Evolutionary conservation across 2,888 invertebrate genomes (phyloP), one percentile per base, ranked within the genome.

Genomic region (Teleogryllus oceanicus): DNA sequence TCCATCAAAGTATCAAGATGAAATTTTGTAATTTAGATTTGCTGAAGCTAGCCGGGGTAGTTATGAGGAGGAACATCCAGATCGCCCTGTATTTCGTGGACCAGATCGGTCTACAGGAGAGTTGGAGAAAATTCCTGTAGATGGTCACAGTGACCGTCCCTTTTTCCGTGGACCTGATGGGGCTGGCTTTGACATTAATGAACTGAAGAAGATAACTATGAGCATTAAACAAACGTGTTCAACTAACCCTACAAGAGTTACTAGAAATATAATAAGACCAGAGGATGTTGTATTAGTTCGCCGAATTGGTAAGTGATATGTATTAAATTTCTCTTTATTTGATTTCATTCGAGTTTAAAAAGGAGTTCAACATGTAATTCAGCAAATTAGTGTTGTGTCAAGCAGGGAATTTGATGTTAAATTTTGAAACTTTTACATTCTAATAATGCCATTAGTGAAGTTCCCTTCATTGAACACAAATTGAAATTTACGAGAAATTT

Each of bases 251-350:
- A 75, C 77, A n/a, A 62, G 37, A 37, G 37, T 37, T 5, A 8
- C 37, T 37, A 37, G 62, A 62, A 62, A n/a, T 49, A 78, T 82
- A 21, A 80, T 81, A 74, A 79, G 82, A 74, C 82, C 83, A 49
- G 81, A 81, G 74, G 82, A 82, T 78, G 80, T 83, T 50, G 78
- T 81, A 74, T 74, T 83, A n/a, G 82, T 83, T 37, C 80, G 83
- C 49, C 79, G 82, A 75, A 82, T 82, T 81, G 83, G 83, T 83
- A 80, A 37, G 82, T 80, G 13, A 50, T 21, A 37, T 16, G 49
- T 50, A 20, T 76, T 78, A 20, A 12, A 37, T 5, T 37, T 37
- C 37, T 37, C 37, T 5, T 37, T 5, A 8, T 37, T 37, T 37
- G 37, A 37, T 37, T 5, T 37, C 8, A 37, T 37, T 37, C 8